Evolutionary conservation across 2,797 vertebrate species (phyloP), one percentile per base, ranked within the genome.

Genomic region (Neoniphon sammara): DNA sequence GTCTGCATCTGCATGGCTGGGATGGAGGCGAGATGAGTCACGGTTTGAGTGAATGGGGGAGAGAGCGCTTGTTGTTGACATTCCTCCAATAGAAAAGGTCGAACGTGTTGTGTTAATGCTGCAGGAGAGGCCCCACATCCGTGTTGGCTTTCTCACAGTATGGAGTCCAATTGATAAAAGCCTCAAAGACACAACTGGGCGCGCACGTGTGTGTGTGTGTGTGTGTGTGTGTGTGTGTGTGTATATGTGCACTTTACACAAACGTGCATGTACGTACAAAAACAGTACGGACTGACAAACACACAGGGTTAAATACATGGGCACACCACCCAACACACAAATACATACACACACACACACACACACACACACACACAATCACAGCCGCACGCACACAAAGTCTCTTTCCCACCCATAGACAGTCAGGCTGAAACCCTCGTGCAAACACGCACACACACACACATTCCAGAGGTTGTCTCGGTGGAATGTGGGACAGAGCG

Each of bases 381-480:
- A 69, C 66, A 69, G 55, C 3, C 25, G 46, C 56, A 20, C 17
- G 25, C 36, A 53, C 58, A 46, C 42, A 72, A 17, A 70, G 36
- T 63, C 54, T 62, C 56, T 52, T 61, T 46, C 52, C 44, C 59
- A 31, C 64, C 36, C 64, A 54, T 25, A 50, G 46, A 59, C 34
- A 47, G 36, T 58, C 58, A 30, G 63, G 30, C 62, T 46, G 39
- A 50, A 49, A 70, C 27, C 57, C 56, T 25, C 68, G 70, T 66
- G 66, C 66, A 62, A 50, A 57, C 53, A 53, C 72, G 62, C 73
- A 72, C 63, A 67, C 56, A 62, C 59, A 68, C 83, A 75, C 65
- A 77, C 91, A 94, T 93, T 93, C 94, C 92, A 91, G 92, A 91
- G 91, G 91, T 92, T 84, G 86, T 89, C 78, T 89, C 78, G 46